Evolutionary conservation across 2,797 vertebrate species (phyloP).

Genomic region (Spinus pinus): DNA sequence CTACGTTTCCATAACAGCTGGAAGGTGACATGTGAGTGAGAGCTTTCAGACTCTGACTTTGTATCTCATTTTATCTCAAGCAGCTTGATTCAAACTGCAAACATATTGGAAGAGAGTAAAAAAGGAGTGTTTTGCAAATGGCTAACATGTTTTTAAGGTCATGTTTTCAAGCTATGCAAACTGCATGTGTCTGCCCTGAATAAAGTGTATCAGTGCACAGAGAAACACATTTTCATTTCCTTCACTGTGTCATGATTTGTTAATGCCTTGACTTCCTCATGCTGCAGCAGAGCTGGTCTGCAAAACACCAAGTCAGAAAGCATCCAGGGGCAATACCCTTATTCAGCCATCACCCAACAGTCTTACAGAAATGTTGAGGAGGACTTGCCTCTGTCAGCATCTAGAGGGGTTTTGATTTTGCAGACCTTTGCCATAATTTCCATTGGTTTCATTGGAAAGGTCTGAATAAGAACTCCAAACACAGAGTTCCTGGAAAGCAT

Average conservation of each 20-base stretch:
- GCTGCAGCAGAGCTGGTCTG: not conserved
- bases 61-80: not conserved
- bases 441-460: not conserved
- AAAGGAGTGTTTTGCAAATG: not conserved
- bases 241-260: not conserved
- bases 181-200: not conserved
- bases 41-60: not conserved
- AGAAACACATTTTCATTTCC: not conserved
- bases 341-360: not conserved
- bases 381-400: not conserved
- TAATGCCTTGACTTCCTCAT: not conserved
- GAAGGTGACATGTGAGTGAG: not conserved
- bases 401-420: not conserved
- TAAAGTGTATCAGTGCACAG: not conserved
- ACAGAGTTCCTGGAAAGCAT: not conserved
- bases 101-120: not conserved
- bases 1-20: not conserved
- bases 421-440: not conserved
- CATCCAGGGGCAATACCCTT: not conserved
- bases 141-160: not conserved
- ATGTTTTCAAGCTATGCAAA: not conserved
- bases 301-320: not conserved
- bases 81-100: not conserved
- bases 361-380: not conserved
- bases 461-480: not conserved